A percentile compares a stretch with the other conserved stretches of the same genome.
Conservation (phyloP, 2,888 invertebrate genomes). For the Priocnemis perturbator region DNA sequence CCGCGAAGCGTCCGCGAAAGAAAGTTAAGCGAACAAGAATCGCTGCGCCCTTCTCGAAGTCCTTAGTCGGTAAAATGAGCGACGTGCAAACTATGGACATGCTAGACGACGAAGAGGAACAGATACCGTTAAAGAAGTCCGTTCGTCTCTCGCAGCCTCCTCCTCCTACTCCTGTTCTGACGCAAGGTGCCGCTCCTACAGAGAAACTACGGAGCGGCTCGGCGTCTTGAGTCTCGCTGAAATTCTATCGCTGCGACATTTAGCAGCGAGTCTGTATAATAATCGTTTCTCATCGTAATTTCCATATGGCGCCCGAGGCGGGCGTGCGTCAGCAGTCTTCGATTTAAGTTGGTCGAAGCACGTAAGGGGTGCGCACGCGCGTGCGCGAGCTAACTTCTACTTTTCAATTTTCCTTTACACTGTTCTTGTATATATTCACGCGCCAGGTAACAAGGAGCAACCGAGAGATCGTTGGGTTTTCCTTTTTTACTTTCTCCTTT, state of each 20-base stretch:
- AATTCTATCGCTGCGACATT: slow-evolving; percentile 40
- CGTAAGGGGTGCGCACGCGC: not conserved
- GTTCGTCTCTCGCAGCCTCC: slow-evolving; percentile 44
- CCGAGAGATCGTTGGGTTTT: slow-evolving; percentile 7
- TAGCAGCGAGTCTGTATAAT: slow-evolving; percentile 30
- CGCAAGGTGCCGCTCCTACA: slow-evolving; percentile 33
- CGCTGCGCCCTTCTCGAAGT: slow-evolving; percentile 39
- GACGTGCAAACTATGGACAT: slow-evolving; percentile 46
- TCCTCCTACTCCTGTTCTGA: slow-evolving; percentile 32
- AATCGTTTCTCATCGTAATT: slow-evolving; percentile 3
- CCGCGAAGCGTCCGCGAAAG: slow-evolving; percentile 33
- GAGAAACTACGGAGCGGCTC: slow-evolving; percentile 57
- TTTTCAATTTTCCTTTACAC: not conserved
- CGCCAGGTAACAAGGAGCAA: slow-evolving; percentile 7
- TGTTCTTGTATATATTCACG: slow-evolving; percentile 48
- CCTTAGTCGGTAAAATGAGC: slow-evolving; percentile 36
- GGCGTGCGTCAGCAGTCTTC: too few species aligned
- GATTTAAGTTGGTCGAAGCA: not conserved
- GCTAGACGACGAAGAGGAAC: slow-evolving; percentile 52
- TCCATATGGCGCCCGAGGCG: not conserved
- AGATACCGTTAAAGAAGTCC: slow-evolving; percentile 51
- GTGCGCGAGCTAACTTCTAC: not conserved
- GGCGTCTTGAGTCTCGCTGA: slow-evolving; percentile 54
- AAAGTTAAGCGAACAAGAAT: slow-evolving; percentile 47
- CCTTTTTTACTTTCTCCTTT: slow-evolving; percentile 15